Base-by-base conservation (phyloP, 2,888 invertebrate species). In the Chaetogeoica ovagalla region DNA sequence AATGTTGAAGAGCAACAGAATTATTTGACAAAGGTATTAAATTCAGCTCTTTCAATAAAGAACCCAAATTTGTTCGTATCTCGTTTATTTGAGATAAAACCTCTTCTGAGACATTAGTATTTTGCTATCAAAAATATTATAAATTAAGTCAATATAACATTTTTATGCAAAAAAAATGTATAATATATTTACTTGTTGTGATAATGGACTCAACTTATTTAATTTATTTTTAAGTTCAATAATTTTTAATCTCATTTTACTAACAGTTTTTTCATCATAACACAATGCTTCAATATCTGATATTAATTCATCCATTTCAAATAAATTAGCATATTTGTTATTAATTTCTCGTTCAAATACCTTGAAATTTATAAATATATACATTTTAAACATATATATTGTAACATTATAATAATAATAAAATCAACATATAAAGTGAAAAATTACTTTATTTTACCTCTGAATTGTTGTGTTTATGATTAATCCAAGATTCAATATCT, bases 51-150 rank as follows among this genome's bases (percentile, higher is more conserved):
- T 88, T 86, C 0, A 87, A 87, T 43, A 89, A 86, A 11, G 87
- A 86, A 15, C 89, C 88, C 68, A 89, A 87, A 6, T 88, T 88
- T 84, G 88, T 89, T 81, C 90, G 87, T 59, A 88, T 85, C 82
- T 88, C 87, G 84, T 89, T 89, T 0, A 88, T 88, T 84, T 89
- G 88, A 60, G 88, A 87, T 43, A 89, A 87, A 83, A 89, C 88
- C 81, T 87, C 87, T 19, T 85, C 83, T 30, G 83, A 77, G 7
- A 84, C 82, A 73, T 84, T 83, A 83, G 88, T 85, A 23, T 85
- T 84, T 76, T 85, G 85, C 84, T 85, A 73, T 11, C 82, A 73
- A 57, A 74, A 48, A 74, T 59, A 59, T 30, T 70, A 17, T 71
- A 59, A n/a, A n/a, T n/a, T n/a, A n/a, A 37, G 74, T 60, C 30